Evolutionary conservation across 2,797 vertebrate species (phyloP).

Genomic region (Acrossocheilus fasciatus): DNA sequence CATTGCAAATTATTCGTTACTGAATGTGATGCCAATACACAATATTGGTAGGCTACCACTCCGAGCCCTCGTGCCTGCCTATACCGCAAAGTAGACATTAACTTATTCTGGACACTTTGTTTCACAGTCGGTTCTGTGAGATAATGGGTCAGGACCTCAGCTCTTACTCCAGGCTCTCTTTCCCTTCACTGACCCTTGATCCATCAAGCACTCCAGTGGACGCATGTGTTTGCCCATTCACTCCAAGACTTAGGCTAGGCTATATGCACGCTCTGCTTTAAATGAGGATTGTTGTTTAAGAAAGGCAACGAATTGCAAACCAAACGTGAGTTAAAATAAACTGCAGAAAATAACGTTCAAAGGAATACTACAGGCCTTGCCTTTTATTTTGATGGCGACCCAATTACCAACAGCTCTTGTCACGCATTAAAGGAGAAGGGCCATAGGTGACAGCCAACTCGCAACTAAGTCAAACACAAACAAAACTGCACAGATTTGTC

Average conservation of each 20-base stretch:
- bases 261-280: constrained; percentile 32
- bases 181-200: constrained; percentile 74
- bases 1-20: neutral
- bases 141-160: constrained; percentile 77
- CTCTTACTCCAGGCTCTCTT: constrained; percentile 64
- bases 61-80: neutral
- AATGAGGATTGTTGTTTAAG: constrained; percentile 30
- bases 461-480: constrained; percentile 44
- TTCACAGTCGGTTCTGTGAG: constrained; percentile 66
- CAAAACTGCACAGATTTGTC: neutral
- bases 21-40: neutral
- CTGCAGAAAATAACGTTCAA: constrained; percentile 32
- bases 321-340: constrained; percentile 38
- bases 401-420: constrained; percentile 42
- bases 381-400: constrained; percentile 39
- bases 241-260: constrained; percentile 28
- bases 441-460: constrained; percentile 38
- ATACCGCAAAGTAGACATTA: constrained; percentile 11
- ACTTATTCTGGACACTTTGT: constrained; percentile 62
- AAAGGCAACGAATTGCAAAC: constrained; percentile 36
- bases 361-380: constrained; percentile 25
- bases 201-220: constrained; percentile 73
- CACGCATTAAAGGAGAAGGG: constrained; percentile 10
- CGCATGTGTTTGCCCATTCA: constrained; percentile 71
- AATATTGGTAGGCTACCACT: neutral